Evolutionary conservation across 2,113 vertebrate genomes (phyloP).

Genomic region (Diphyllodes magnificus): DNA sequence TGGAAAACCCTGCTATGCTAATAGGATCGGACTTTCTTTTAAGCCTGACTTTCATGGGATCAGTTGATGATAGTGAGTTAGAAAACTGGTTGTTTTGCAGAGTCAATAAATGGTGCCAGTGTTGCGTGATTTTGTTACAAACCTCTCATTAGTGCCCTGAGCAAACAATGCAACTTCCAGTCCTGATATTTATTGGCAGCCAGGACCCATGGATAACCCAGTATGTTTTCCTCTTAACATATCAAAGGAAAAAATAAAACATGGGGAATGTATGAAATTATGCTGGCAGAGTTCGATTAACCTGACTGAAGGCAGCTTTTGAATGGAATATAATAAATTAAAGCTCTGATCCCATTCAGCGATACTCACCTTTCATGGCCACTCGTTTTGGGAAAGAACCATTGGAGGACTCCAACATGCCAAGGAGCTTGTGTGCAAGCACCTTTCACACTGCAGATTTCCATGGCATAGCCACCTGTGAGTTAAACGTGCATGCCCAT

Average conservation of each 20-base stretch:
- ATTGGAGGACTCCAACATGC: rapidly evolving
- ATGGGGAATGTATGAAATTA: background rate
- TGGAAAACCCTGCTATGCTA: background rate
- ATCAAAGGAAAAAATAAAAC: background rate
- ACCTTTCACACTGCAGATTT: background rate
- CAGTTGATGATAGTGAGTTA: background rate
- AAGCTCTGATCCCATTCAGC: background rate
- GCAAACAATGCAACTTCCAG: background rate
- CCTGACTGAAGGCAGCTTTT: background rate
- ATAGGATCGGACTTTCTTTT: background rate
- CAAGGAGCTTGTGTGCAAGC: background rate
- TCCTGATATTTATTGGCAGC: background rate
- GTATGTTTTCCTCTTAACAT: background rate
- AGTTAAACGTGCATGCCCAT: background rate
- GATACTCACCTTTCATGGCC: background rate
- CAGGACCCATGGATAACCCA: background rate
- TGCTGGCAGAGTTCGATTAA: background rate
- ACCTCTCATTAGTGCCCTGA: background rate
- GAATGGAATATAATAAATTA: background rate
- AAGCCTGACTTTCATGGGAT: background rate
- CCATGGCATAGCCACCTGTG: background rate
- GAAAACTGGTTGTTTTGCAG: background rate
- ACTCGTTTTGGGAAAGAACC: background rate
- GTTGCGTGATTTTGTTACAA: background rate
- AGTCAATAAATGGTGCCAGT: background rate